Base-by-base conservation (phyloP, 92 coral and sea anemone species). In the Zoanthus solanderi region DNA sequence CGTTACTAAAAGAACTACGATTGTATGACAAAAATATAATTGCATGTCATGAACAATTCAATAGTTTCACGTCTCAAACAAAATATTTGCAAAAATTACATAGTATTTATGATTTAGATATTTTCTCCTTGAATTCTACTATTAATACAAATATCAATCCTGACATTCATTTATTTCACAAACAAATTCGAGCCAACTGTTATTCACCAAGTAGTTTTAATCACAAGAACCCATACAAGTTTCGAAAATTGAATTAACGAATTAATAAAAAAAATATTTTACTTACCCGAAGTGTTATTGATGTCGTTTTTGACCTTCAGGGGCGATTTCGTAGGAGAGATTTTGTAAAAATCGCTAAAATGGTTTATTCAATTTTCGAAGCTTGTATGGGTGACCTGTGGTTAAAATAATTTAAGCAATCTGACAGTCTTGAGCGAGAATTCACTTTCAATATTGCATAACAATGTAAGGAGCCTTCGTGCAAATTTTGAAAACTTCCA, bases 131-230 rank as follows among this genome's bases (percentile, higher is more conserved):
- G 23, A 23, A 23, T 23, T 23, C 23, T 23, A 23, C 23, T 23
- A 23, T 23, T 23, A 23, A 23, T 23, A 23, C 23, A 23, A 23
- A 23, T 23, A 23, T 23, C 23, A 23, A 23, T 23, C 23, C 23
- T 23, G 23, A 23, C 23, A 23, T 23, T 23, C 23, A 23, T 23
- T 23, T 23, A 23, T 0, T 23, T 23, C 23, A 23, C 23, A 23
- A 23, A 23, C 56, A 60, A 60, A 58, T 56, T 30, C 71, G 74
- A 10, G 32, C 30, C 31, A 87, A 52, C 50, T 78, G 86, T 74
- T 87, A 90, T 72, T 86, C 93, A 44, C 93, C 90, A 6, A 52
- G 75, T 78, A 81, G 89, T 63, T 90, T 86, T 79, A 78, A 85
- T 48, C 79, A 86, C 47, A 23, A 23, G 23, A 23, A 23, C 23